Evolutionary conservation across 2,888 invertebrate species (phyloP), one percentile per base, ranked within the genome.

Genomic region (Ormia ochracea): DNA sequence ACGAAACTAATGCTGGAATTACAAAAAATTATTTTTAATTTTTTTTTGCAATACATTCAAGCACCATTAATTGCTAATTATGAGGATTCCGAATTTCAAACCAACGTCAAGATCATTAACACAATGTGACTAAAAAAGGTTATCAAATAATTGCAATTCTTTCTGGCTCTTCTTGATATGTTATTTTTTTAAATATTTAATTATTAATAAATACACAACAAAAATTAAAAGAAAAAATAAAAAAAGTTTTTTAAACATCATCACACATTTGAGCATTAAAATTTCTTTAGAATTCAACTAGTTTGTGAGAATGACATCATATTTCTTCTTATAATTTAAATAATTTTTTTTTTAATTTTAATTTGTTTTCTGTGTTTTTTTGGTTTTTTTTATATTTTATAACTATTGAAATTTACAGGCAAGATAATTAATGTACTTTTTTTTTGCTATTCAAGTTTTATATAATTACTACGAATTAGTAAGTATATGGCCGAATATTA

Each of bases 281-380:
- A 72, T 43, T 72, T 10, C 58, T 48, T 38, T 33, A 26, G 26
- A 50, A 45, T 63, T 56, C 19, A 61, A 54, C 12, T 45, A 70
- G 31, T 77, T 70, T 19, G 50, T 54, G 33, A 77, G 69, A 63
- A 70, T 77, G 69, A 77, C 76, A 70, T 77, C 75, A 74, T 74
- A n/a, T 12, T 56, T 19, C 38, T 63, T 68, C 28, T 65, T 50
- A 68, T 68, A 45, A 31, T 50, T 56, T 61, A 26, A 21, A 12
- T 48, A 14, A 58, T 33, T 73, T 7, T 33, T 59, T 17, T 38
- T 31, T 50, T 63, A n/a, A n/a, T n/a, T n/a, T n/a, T n/a, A n/a
- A n/a, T n/a, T n/a, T n/a, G n/a, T n/a, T n/a, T n/a, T n/a, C n/a
- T n/a, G n/a, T 52, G 59, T 36, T 19, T 28, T 10, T 28, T 33